Base-by-base conservation (phyloP, 2,113 vertebrate genomes). In the Syngnathoides biaculeatus region DNA sequence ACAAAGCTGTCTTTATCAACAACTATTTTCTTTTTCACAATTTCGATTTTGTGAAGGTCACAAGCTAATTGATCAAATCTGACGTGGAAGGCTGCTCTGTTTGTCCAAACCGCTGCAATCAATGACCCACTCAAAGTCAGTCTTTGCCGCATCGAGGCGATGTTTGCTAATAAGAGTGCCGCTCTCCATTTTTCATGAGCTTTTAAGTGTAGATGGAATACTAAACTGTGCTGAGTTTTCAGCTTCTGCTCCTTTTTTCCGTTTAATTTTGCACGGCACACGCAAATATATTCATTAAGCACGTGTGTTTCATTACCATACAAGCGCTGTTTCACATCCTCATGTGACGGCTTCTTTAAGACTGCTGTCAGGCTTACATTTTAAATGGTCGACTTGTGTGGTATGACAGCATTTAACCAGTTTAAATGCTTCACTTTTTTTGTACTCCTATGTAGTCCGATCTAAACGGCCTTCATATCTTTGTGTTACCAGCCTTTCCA, bases 401-500 rank as follows among this genome's bases (percentile, higher is more conserved):
- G 12, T 26, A 26, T 55, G n/a, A 55, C 24, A 55, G 1, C 7
- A 5, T 55, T 55, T 47, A 1, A 47, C 45, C 14, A 15, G 15
- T 35, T 35, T 35, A 35, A 35, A 35, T 35, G 6, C 30, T 35
- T 35, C 30, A 47, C 17, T 19, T 47, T 8, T 6, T 6, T 19
- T 42, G 40, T 42, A 13, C 13, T 22, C 24, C n/a, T 53, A 10
- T 66, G 63, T 20, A 40, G 47, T 30, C 9, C 20, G 30, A 59
- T 11, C 20, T 30, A 67, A 74, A 42, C 43, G 57, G 55, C 71
- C 1, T 71, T 15, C 35, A 19, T 38, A 4, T 58, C 47, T n/a
- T n/a, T 72, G 2, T 56, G 58, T 68, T 75, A 43, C 8, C 75
- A 99, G 97, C 95, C 95, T 0, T 99, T 98, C 83, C 97, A 98